Evolutionary conservation across 2,888 invertebrate species (phyloP).

Genomic region (Conops quadrifasciatus): DNA sequence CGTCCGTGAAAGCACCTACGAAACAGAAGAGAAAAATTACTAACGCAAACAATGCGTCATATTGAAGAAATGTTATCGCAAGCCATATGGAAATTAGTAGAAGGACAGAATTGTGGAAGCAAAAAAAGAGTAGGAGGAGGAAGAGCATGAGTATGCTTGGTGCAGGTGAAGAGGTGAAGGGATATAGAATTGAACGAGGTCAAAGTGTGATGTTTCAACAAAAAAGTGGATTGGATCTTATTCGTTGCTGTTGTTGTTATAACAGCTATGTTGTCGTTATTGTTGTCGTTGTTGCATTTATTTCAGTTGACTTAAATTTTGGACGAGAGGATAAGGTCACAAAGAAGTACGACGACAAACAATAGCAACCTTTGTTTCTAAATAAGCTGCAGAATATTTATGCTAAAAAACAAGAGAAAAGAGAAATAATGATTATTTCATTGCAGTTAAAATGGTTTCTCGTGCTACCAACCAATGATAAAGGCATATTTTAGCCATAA

Average conservation of each 20-base stretch:
- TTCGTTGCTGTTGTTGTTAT: background rate
- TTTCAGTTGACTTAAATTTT: conserved; percentile 3
- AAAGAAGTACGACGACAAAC: conserved; percentile 26
- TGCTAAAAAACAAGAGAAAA: background rate
- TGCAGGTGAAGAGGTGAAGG: background rate
- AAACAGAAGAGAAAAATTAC: background rate
- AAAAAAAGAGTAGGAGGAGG: background rate
- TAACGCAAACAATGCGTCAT: conserved; percentile 21
- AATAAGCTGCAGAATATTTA: background rate
- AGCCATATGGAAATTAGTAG: conserved; percentile 29
- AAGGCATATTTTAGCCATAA: conserved; percentile 11
- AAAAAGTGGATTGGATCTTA: background rate
- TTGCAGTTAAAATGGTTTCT: background rate
- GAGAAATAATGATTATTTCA: no score
- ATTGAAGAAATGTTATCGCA: conserved; percentile 35
- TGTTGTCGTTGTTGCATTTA: background rate
- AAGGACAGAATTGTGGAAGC: background rate
- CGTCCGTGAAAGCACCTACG: background rate
- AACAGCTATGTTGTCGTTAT: background rate
- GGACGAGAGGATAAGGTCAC: conserved; percentile 21
- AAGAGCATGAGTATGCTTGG: no score
- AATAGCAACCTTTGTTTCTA: conserved; percentile 18
- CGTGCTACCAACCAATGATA: background rate
- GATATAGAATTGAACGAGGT: background rate
- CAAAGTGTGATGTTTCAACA: no score